Evolutionary conservation across 2,888 invertebrate genomes (phyloP), one percentile per base, ranked within the genome.

Genomic region (Himalopsyche kuldschensis): DNA sequence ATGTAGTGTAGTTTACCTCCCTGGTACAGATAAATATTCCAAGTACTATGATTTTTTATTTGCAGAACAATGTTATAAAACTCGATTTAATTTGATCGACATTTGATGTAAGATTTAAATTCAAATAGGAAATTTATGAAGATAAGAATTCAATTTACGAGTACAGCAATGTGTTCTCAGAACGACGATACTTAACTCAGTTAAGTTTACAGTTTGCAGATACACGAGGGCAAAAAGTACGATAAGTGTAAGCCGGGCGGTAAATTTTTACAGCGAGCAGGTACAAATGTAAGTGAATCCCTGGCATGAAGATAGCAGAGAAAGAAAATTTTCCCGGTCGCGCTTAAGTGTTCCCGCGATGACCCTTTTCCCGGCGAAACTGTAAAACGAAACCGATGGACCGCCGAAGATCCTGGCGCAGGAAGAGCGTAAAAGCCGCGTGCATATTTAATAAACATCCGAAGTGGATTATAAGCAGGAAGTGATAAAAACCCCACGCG

Each of bases 361-460:
- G 48, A 41, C 80, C 80, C 27, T 32, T 46, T 48, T 80, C 27
- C 69, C 55, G 78, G 69, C 24, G 30, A 82, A 82, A 82, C 80
- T 80, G 41, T 80, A 80, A 80, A 80, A 80, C 63, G 41, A 63
- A 80, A 63, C 80, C 80, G 47, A 69, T 69, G 69, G 69, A 69
- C 69, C 69, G 31, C 1, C 10, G 78, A 17, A 46, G 47, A 47
- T 20, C 78, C 10, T 20, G 35, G 35, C 11, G 79, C 46, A 31
- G 48, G 79, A 79, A 79, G 41, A 76, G 55, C 69, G 81, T 86
- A 85, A 86, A 86, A 86, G 85, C 85, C 81, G 80, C 82, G 55
- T 86, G 85, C 85, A 86, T 86, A 86, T 86, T 86, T 86, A 80
- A 86, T 86, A 85, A 81, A 85, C 86, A 84, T 81, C 86, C 85